A percentile compares a stretch with the other conserved stretches of the same genome.
Conservation (phyloP, 2,797 vertebrate genomes). For the Botia kubotai region DNA sequence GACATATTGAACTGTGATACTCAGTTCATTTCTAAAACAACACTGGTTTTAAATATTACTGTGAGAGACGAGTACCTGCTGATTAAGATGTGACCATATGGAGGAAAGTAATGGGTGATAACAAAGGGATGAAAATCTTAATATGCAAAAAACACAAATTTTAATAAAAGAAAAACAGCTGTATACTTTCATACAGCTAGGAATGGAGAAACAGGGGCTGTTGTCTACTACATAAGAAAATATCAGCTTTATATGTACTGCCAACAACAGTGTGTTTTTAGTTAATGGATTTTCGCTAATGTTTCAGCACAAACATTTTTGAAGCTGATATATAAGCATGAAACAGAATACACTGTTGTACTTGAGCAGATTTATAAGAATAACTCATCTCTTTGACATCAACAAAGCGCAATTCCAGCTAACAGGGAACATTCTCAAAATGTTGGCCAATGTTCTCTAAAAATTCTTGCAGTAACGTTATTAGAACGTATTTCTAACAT, state of each 20-base stretch:
- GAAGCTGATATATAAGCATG: not conserved
- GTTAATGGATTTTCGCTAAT: slow-evolving; percentile 24
- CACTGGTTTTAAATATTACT: no score
- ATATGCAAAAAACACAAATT: not conserved
- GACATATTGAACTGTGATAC: not conserved
- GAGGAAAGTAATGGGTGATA: not conserved
- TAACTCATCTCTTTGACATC: no score
- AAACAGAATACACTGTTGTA: slow-evolving; percentile 38
- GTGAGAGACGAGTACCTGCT: not conserved
- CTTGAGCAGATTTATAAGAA: slow-evolving; percentile 9
- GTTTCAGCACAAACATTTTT: slow-evolving; percentile 21
- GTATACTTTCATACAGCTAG: not conserved
- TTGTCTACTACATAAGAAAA: not conserved
- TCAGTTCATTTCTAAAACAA: not conserved
- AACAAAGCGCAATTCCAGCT: no score
- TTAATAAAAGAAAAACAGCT: not conserved
- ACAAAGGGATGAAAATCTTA: not conserved
- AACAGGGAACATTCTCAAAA: no score
- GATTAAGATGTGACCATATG: not conserved
- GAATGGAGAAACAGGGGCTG: not conserved
- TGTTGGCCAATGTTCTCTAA: no score
- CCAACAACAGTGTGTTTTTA: not conserved
- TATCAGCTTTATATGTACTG: not conserved
- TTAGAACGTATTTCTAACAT: no score
- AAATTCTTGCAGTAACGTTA: no score